Conservation (phyloP, 2,888 invertebrate species). For the Oligia latruncula region DNA sequence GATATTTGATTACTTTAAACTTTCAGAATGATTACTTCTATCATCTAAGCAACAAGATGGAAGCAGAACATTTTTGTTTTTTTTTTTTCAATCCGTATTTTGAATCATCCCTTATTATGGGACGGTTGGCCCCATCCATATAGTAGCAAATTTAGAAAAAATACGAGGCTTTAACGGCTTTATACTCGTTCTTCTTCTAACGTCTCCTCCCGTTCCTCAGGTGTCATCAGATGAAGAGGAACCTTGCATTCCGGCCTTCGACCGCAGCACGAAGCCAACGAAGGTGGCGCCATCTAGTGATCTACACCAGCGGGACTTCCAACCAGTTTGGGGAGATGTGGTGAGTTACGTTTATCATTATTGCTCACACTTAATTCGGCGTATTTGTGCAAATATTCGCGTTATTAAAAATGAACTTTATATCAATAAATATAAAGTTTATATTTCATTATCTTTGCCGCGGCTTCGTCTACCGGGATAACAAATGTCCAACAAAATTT, state of each 20-base stretch:
- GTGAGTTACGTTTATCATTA: constrained; percentile 79
- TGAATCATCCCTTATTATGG: not conserved
- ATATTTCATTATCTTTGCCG: not conserved
- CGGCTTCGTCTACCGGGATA: not conserved
- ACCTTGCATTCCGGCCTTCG: constrained; percentile 87
- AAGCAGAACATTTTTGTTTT: not conserved
- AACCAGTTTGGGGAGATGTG: constrained; percentile 90
- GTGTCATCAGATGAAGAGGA: constrained; percentile 84
- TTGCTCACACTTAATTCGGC: not conserved
- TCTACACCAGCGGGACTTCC: constrained; percentile 89
- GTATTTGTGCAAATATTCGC: not conserved
- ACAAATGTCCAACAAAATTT: too few relatives aligned
- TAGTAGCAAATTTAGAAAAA: not conserved
- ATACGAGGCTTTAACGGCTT: not conserved
- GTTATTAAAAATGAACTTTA: not conserved
- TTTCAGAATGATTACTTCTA: not conserved
- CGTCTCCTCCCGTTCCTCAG: constrained; percentile 57
- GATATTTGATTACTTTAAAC: not conserved
- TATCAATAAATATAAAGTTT: not conserved
- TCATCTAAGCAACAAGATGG: not conserved
- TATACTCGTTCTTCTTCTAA: constrained; percentile 4
- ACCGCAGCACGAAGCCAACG: constrained; percentile 91
- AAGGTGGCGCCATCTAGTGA: constrained; percentile 78
- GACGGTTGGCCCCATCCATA: not conserved
- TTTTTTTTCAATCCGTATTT: not conserved